Evolutionary conservation across 2,888 invertebrate species (phyloP), one percentile per base, ranked within the genome.

Genomic region (Polymixis lichenea): DNA sequence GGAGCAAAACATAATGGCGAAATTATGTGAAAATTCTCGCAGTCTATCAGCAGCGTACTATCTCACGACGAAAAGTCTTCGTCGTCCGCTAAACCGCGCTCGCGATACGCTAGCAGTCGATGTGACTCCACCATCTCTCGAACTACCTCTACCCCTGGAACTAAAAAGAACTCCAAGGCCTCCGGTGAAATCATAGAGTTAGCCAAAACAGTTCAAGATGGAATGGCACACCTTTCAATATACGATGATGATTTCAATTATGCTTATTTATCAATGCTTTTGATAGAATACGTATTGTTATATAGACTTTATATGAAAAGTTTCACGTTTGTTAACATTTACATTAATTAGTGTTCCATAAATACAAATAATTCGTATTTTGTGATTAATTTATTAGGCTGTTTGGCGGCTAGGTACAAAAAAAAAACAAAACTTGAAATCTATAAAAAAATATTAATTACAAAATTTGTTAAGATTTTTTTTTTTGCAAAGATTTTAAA

Each of bases 171-270:
- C 75, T 95, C 94, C 3, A 96, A 94, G 88, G 89, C 89, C 7
- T 92, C 94, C 2, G 97, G 95, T n/a, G 95, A 95, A 25, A 93
- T 97, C 13, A 91, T 94, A 60, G 96, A 97, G 67, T 92, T 97
- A 17, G 96, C 97, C 1, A 97, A 97, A 91, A 96, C 95, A 28
- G 97, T 97, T 0, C 97, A 97, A 93, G 97, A 97, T 60, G 96
- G 97, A 43, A 95, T 97, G 93, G 96, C 97, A 2, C 95, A 96
- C 55, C 92, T 96, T 38, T 91, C 95, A 6, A 93, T 96, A 58
- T 93, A 91, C 64, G 95, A 95, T 56, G 93, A 95, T 0, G 93
- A 94, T 17, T 80, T 92, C 7, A 91, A 91, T 62, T 87, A n/a
- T n/a, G n/a, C n/a, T n/a, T n/a, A n/a, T n/a, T n/a, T n/a, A n/a